Evolutionary conservation across 1,140 invertebrate genomes (phyloP).

Genomic region (Cherax destructor): DNA sequence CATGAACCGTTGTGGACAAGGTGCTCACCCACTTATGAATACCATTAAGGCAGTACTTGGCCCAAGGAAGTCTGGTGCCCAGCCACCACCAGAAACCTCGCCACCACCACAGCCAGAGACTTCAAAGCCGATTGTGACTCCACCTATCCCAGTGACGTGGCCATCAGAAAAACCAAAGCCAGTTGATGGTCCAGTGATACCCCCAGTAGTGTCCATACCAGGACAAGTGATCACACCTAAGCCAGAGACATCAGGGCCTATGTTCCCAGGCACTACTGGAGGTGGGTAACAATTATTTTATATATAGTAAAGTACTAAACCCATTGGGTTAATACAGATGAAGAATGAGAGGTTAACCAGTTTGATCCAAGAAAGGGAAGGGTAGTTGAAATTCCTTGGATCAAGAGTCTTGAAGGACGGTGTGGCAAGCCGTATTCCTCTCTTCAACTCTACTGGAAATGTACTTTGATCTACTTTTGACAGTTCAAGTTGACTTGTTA

Average conservation of each 20-base stretch:
- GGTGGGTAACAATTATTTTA: no score
- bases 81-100: neutral
- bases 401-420: no score
- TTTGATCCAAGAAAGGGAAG: no score
- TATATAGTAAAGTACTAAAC: no score
- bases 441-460: no score
- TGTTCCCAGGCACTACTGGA: neutral
- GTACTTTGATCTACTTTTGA: no score
- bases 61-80: conserved; percentile 76
- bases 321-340: no score
- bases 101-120: neutral
- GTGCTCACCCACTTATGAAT: conserved; percentile 84
- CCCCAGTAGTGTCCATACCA: neutral
- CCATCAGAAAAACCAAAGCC: neutral
- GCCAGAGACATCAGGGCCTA: neutral
- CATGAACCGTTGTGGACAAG: conserved; percentile 79
- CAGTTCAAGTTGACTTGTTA: no score
- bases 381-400: no score
- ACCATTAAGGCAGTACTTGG: conserved; percentile 84
- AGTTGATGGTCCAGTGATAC: neutral
- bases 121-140: neutral
- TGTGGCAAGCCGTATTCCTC: no score
- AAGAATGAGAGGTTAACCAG: no score
- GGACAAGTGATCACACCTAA: neutral
- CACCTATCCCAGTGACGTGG: neutral